phyloP scores from a whole-genome alignment of 2,797 vertebrate species.

The Cirrhinus mrigala region DNA sequence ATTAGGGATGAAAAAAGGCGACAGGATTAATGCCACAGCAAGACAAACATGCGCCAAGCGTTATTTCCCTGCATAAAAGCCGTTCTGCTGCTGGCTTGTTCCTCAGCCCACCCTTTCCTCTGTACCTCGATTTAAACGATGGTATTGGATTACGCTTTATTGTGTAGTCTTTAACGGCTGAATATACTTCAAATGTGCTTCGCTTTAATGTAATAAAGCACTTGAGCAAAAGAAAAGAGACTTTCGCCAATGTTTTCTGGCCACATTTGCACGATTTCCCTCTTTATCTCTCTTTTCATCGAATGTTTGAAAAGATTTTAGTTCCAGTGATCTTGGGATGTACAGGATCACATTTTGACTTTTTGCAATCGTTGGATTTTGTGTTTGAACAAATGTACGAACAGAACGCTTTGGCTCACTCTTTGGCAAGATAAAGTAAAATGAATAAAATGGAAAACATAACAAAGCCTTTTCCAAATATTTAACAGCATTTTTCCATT shows the following conservation, averaged over 20 bases:
- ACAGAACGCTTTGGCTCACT: neutral
- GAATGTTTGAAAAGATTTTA: conserved; percentile 18
- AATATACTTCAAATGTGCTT: conserved; percentile 56
- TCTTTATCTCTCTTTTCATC: conserved; percentile 35
- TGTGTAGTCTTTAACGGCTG: conserved; percentile 51
- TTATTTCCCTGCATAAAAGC: conserved; percentile 72
- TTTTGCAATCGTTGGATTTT: neutral
- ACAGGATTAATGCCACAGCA: conserved; percentile 71
- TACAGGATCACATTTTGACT: neutral
- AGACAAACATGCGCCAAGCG: conserved; percentile 70
- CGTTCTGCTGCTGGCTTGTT: conserved; percentile 59
- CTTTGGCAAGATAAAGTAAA: neutral
- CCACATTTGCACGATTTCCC: conserved; percentile 25
- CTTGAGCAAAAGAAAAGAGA: conserved; percentile 40
- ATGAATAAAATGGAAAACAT: neutral
- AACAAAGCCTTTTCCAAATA: neutral
- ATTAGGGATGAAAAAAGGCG: conserved; percentile 74
- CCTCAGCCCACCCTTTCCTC: conserved; percentile 34
- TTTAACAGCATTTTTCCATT: conserved; percentile 21
- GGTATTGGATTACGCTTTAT: conserved; percentile 59
- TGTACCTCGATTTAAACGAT: conserved; percentile 45
- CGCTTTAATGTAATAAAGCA: conserved; percentile 51
- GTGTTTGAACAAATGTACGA: neutral
- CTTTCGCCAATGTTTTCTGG: conserved; percentile 48
- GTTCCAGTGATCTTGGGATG: conserved; percentile 27